Conservation (phyloP, 2,797 vertebrate genomes). For the Meriones psammophilus region DNA sequence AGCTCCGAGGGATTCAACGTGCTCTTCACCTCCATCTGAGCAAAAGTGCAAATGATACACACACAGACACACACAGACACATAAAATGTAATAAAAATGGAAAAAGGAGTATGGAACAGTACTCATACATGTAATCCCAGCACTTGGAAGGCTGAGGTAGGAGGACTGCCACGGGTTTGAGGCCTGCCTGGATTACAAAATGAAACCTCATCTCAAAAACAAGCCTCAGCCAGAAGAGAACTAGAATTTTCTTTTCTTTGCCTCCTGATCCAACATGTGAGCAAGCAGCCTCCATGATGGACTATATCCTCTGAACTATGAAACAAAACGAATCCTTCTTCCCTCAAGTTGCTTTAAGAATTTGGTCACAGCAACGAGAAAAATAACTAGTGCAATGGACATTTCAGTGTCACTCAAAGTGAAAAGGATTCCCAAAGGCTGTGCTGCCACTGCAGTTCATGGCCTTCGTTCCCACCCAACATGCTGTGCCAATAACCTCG, state of each 20-base stretch:
- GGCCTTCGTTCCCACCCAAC: slow-evolving; percentile 47
- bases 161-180: neutral
- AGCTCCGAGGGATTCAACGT: neutral
- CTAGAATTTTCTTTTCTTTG: neutral
- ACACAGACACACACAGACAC: neutral
- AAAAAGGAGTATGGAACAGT: neutral
- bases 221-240: neutral
- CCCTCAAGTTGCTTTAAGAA: neutral
- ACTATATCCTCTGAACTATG: neutral
- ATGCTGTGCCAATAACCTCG: slow-evolving; percentile 57
- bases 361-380: neutral
- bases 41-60: neutral
- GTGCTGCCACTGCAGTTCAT: neutral
- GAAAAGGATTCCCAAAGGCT: slow-evolving; percentile 31
- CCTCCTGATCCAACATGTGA: neutral
- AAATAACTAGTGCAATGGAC: neutral
- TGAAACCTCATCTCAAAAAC: neutral
- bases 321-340: neutral
- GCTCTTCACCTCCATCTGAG: neutral
- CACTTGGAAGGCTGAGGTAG: neutral
- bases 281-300: neutral
- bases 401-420: neutral
- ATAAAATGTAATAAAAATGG: neutral
- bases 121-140: neutral
- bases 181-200: neutral